A percentile compares a stretch with the other conserved stretches of the same genome.
Evolutionary conservation across 2,888 invertebrate species (phyloP).

Genomic region (Lasioglossum morio): DNA sequence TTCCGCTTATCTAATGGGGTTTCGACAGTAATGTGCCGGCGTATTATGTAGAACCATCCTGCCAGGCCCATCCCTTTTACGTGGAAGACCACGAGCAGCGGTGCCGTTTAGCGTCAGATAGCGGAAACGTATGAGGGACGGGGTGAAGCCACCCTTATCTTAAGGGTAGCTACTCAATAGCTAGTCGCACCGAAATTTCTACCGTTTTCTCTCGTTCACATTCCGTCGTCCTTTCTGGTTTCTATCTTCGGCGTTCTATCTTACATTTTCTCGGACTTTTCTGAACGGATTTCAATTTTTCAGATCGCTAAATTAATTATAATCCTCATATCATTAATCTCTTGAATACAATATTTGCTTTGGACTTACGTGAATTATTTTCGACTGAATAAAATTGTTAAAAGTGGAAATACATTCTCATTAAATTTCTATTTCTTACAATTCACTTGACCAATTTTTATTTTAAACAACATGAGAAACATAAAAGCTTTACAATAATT

Average conservation of each 20-base stretch:
- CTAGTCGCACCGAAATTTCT: constrained; percentile 73
- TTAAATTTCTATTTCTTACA: not conserved
- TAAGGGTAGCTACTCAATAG: constrained; percentile 84
- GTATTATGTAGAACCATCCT: constrained; percentile 82
- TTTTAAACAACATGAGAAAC: not conserved
- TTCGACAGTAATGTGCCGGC: constrained; percentile 84
- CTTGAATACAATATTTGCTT: not conserved
- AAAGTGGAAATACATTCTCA: not conserved
- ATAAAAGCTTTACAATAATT: too few relatives aligned
- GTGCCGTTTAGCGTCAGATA: constrained; percentile 84
- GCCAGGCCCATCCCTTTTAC: constrained; percentile 78
- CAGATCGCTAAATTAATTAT: not conserved
- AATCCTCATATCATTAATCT: not conserved
- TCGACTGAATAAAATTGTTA: not conserved
- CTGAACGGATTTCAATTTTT: not conserved
- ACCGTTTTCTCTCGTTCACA: constrained; percentile 54
- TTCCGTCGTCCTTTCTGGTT: constrained; percentile 18
- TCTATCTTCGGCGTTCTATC: constrained; percentile 17
- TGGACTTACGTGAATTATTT: not conserved
- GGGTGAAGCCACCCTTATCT: constrained; percentile 82
- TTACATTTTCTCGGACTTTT: not conserved
- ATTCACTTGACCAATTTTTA: not conserved
- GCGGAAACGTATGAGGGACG: constrained; percentile 84
- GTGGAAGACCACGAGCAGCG: constrained; percentile 77
- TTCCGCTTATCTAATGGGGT: constrained; percentile 82